phyloP scores from a whole-genome alignment of 2,797 vertebrate genomes.

The Chromis chromis region DNA sequence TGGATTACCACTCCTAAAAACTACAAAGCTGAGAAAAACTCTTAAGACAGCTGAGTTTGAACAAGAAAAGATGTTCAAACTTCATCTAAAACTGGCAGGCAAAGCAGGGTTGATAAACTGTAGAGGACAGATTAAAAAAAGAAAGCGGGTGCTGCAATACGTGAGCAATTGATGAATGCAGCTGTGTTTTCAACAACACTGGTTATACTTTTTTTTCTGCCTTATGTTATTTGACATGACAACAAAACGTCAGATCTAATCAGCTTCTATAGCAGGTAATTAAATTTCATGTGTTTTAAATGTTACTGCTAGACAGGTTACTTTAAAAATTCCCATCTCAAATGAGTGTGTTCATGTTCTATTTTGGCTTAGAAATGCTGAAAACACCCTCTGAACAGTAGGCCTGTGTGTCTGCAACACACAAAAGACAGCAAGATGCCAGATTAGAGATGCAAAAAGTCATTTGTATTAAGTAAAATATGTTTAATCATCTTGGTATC shows the following conservation, averaged over 20 bases:
- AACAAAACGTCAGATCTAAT: conserved; percentile 5
- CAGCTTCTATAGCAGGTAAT: not conserved
- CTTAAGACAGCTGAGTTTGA: conserved; percentile 4
- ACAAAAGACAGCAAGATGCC: not conserved
- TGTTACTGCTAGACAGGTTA: not conserved
- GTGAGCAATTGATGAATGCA: not conserved
- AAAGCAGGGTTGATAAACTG: conserved; percentile 5
- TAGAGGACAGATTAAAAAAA: not conserved
- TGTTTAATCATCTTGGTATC: conserved; percentile 38
- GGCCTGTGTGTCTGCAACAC: not conserved
- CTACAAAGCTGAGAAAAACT: conserved; percentile 1
- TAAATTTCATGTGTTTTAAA: not conserved
- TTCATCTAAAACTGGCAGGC: conserved; percentile 1
- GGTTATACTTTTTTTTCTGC: not conserved
- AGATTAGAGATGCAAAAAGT: conserved; percentile 8
- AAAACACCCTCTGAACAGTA: not conserved
- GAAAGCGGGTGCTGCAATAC: not conserved
- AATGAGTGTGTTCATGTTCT: not conserved
- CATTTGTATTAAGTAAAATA: conserved; percentile 37
- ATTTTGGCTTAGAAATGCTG: not conserved
- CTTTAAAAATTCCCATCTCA: not conserved
- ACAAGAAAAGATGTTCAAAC: not conserved
- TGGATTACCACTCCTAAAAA: conserved; percentile 12
- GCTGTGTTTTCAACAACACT: not conserved
- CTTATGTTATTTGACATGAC: not conserved